These are phyloP conservation scores for Artibeus lituratus DNA, from an alignment of 2,797 vertebrate species.

Conservation along the genomic window DNA sequence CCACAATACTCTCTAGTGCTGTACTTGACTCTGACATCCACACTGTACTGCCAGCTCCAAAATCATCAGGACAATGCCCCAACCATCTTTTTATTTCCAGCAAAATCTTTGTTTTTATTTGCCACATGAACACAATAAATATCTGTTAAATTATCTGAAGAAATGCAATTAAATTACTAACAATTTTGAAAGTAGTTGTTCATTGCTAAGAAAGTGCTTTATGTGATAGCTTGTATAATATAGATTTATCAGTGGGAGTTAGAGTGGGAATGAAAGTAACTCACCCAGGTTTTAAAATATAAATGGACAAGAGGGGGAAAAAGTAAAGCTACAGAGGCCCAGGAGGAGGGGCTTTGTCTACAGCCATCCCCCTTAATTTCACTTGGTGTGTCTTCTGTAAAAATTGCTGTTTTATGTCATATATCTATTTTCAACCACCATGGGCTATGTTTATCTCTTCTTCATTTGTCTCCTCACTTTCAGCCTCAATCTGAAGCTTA, in stretches of 20 bases:
- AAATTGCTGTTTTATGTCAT: background rate
- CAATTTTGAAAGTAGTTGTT: background rate
- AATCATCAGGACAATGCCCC: background rate
- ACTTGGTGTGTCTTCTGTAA: background rate
- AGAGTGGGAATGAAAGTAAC: background rate
- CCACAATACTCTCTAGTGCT: background rate
- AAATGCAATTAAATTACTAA: background rate
- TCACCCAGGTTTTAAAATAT: background rate
- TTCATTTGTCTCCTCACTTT: accelerated
- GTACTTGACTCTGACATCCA: background rate
- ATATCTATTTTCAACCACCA: background rate
- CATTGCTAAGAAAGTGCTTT: background rate
- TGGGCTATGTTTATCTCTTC: background rate
- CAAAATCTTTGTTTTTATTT: background rate
- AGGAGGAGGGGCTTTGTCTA: background rate
- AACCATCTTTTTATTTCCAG: background rate
- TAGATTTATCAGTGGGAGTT: background rate
- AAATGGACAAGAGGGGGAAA: background rate
- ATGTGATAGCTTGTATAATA: background rate
- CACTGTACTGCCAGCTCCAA: background rate
- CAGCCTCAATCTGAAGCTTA: background rate
- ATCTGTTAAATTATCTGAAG: background rate
- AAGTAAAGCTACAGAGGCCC: background rate
- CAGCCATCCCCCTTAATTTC: background rate
- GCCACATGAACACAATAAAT: background rate